Conservation (phyloP, 2,113 vertebrate genomes). For the Enhydra lutris region DNA sequence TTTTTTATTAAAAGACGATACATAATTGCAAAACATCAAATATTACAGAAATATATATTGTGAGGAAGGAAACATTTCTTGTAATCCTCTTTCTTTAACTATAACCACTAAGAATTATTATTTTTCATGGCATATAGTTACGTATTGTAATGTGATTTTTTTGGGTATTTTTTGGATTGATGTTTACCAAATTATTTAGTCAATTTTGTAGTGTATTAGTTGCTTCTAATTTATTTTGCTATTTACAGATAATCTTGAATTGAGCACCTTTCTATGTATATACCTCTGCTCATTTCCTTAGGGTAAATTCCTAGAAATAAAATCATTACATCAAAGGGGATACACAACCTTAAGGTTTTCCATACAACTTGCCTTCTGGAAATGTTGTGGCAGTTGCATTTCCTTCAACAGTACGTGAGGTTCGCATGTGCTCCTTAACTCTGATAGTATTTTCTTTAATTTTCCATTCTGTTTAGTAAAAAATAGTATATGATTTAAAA, state of each 20-base stretch:
- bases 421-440: not conserved
- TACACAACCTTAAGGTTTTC: not conserved
- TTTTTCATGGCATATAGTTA: not conserved
- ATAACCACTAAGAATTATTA: not conserved
- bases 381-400: not conserved
- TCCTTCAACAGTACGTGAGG: not conserved
- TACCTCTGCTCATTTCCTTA: not conserved
- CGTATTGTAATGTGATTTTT: not conserved
- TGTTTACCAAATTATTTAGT: not conserved
- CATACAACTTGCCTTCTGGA: not conserved
- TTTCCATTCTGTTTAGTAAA: constrained; percentile 22
- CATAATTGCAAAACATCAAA: not conserved
- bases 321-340: not conserved
- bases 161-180: not conserved
- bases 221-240: constrained; percentile 26
- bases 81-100: not conserved
- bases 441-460: not conserved
- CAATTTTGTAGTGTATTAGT: not conserved
- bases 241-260: not conserved
- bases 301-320: constrained; percentile 13
- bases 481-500: not conserved
- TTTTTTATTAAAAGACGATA: not conserved
- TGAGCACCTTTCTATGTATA: not conserved
- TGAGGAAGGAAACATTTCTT: not conserved
- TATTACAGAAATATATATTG: not conserved